A percentile compares a stretch with the other conserved stretches of the same genome.
Evolutionary conservation across 2,888 invertebrate species (phyloP).

Genomic region (Zaprionus bogoriensis): DNA sequence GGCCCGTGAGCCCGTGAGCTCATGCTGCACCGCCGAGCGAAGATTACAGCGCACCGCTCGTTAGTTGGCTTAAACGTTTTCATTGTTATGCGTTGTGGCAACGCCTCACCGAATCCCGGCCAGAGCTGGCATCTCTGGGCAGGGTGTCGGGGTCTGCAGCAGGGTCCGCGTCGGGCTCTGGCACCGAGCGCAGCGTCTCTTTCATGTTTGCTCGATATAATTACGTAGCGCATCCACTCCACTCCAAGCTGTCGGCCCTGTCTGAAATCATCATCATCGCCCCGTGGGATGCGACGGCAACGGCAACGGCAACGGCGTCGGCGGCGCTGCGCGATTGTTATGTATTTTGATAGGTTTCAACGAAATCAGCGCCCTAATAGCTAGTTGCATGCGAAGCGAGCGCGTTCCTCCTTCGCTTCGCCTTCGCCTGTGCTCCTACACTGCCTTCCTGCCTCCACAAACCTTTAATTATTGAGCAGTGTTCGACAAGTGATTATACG

Average conservation of each 20-base stretch:
- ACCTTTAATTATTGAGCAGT: slow-evolving; percentile 74
- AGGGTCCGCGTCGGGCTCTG: slow-evolving; percentile 6
- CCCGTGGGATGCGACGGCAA: slow-evolving; percentile 30
- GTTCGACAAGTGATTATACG: slow-evolving; percentile 79
- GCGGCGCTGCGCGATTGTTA: slow-evolving; percentile 61
- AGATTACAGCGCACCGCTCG: slow-evolving; percentile 73
- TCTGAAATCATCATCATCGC: slow-evolving; percentile 69
- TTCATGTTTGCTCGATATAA: slow-evolving; percentile 76
- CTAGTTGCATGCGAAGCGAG: slow-evolving; percentile 62
- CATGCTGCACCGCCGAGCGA: slow-evolving; percentile 17
- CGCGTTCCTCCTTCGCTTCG: slow-evolving; percentile 11
- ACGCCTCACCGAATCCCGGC: slow-evolving; percentile 57
- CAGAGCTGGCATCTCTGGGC: not conserved
- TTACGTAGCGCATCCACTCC: slow-evolving; percentile 58
- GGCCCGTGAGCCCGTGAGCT: too few species aligned
- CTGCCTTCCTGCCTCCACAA: not conserved
- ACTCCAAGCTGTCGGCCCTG: slow-evolving; percentile 44
- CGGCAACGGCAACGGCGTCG: slow-evolving; percentile 3
- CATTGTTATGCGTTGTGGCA: slow-evolving; percentile 74
- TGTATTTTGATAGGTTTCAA: slow-evolving; percentile 78
- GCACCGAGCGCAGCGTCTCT: slow-evolving; percentile 59
- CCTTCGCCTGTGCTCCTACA: too few species aligned
- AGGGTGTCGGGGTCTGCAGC: not conserved
- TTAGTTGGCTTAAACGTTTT: slow-evolving; percentile 76
- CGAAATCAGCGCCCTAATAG: slow-evolving; percentile 75